Base-by-base conservation (phyloP, 2,888 invertebrate species). In the Metacarcinus magister region DNA sequence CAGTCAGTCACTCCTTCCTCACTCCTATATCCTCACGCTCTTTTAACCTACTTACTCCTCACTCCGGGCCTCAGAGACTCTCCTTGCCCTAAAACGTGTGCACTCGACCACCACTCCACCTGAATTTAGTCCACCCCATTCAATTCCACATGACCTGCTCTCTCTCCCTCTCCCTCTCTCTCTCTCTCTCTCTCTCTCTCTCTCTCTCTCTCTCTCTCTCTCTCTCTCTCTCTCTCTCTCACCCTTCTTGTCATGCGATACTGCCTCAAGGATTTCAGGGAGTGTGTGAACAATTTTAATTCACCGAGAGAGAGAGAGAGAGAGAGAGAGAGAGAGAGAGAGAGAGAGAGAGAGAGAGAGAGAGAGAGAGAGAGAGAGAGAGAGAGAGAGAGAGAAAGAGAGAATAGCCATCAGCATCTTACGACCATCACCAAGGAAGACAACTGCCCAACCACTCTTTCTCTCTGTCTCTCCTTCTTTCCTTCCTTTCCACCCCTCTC, bases 341-440 rank as follows among this genome's bases (percentile, higher is more conserved):
- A 67, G 23, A n/a, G 67, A 43, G 39, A 90, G 44, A 90, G 90
- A 90, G 90, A 90, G 44, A 90, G 90, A 90, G 90, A 90, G 44
- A 90, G 90, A 90, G 90, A 90, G 90, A 90, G 90, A 44, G 90
- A 90, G 90, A 90, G 90, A 90, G 90, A 90, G 90, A 90, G 90
- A 89, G 90, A 90, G 90, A 90, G 43, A 90, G 90, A 90, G 90
- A 90, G 44, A 60, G 60, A 60, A 19, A 60, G 60, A 60, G 60
- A 60, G 60, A 60, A 60, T n/a, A n/a, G n/a, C n/a, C n/a, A n/a
- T n/a, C n/a, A n/a, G n/a, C n/a, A n/a, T n/a, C n/a, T n/a, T n/a
- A 46, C 2, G 91, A 28, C 91, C n/a, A 48, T 48, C 23, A 46
- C 46, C 44, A 28, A 23, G 23, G 2, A 46, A 54, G 54, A 54